Evolutionary conservation across 2,888 invertebrate genomes (phyloP), one percentile per base, ranked within the genome.

Genomic region (Sinotaia quadrata): DNA sequence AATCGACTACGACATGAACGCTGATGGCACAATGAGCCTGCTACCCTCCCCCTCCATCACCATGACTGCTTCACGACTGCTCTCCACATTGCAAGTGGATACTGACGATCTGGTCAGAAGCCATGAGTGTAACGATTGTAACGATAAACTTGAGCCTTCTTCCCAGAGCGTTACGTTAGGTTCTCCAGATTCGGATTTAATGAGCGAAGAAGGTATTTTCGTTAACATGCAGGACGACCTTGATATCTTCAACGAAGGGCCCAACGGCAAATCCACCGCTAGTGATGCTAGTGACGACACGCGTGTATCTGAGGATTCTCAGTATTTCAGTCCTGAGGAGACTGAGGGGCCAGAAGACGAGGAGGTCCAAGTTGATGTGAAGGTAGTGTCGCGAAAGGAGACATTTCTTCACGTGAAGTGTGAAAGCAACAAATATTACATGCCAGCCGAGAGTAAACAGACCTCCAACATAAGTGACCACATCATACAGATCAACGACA

Each of bases 161-260:
- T 10, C 31, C 36, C 27, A n/a, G 47, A 15, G 49, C 24, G 12
- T 34, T 10, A 7, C 15, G 12, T 47, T 44, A 21, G 73, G 68
- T 24, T 71, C 72, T 3, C 69, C 69, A 10, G 72, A 70, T 21
- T 74, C 75, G 7, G 72, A 73, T 47, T 49, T 59, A n/a, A 67
- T 70, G 36, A 75, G 72, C 49, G 83, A 82, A 47, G 82, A 84
- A 54, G 82, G 83, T 7, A 73, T 84, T 24, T 84, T 81, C 71
- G 78, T 83, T 15, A 84, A 84, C 69, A 76, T 79, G 75, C 77
- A 78, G 75, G 81, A 81, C 51, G 83, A 82, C 61, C 68, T 79
- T 10, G 77, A 78, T 31, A 77, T 71, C 27, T 66, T 67, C 15
- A 69, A 52, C 37, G 66, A 66, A 8, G 67, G 68, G 3, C 75